These are phyloP conservation scores for Athetis lepigone DNA, from an alignment of 2,888 invertebrate genomes.

Conservation along the genomic window DNA sequence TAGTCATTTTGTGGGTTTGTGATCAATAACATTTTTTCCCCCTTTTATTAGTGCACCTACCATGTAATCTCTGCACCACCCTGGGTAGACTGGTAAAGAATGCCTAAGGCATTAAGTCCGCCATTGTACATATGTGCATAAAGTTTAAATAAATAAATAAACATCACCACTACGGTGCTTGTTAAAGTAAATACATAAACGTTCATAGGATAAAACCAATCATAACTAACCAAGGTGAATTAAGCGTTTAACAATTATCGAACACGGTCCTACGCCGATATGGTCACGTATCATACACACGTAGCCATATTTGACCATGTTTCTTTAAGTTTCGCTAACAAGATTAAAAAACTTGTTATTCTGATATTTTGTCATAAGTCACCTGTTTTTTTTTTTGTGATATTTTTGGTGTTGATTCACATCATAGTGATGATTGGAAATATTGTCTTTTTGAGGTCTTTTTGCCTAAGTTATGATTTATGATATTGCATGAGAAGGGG, in stretches of 20 bases:
- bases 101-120: too few relatives aligned
- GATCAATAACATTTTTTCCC: too few relatives aligned
- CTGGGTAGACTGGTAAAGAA: too few relatives aligned
- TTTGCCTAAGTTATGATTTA: not conserved
- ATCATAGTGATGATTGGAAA: not conserved
- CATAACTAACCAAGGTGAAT: not conserved
- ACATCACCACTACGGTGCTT: too few relatives aligned
- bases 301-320: slow-evolving; percentile 9
- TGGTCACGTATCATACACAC: slow-evolving; percentile 47
- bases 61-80: too few relatives aligned
- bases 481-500: too few relatives aligned
- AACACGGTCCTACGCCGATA: slow-evolving; percentile 25
- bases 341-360: slow-evolving; percentile 21
- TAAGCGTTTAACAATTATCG: not conserved
- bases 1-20: too few relatives aligned
- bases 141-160: too few relatives aligned
- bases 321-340: slow-evolving; percentile 18
- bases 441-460: not conserved
- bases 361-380: slow-evolving; percentile 13
- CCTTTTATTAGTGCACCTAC: too few relatives aligned
- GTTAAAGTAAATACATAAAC: too few relatives aligned
- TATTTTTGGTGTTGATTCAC: slow-evolving; percentile 22
- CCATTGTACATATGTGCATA: too few relatives aligned
- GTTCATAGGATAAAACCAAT: not conserved
- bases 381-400: slow-evolving; percentile 38